These are phyloP conservation scores for Helicoverpa armigera DNA, from an alignment of 1,140 invertebrate species.

Conservation along the genomic window DNA sequence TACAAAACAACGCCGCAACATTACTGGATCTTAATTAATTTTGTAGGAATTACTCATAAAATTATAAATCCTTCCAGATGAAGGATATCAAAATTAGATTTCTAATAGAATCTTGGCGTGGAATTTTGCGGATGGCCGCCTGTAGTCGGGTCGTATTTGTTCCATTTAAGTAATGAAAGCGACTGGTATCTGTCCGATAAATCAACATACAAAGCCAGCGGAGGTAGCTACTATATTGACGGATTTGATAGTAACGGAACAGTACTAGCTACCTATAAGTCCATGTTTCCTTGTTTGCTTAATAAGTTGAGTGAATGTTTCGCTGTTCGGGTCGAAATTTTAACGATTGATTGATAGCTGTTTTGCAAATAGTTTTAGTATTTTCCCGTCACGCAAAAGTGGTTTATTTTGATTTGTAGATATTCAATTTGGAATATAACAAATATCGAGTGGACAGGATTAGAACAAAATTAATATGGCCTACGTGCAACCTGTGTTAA, in stretches of 20 bases:
- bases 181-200: constrained; percentile 42
- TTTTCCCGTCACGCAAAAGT: constrained; percentile 1
- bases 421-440: background rate
- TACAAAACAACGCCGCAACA: background rate
- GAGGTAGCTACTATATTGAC: constrained; percentile 46
- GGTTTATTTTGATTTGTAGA: background rate
- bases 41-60: constrained; percentile 6
- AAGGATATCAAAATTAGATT: constrained; percentile 6
- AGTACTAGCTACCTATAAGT: background rate
- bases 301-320: constrained; percentile 37
- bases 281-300: constrained; percentile 25
- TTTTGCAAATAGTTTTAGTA: constrained; percentile 6
- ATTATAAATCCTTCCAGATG: background rate
- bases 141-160: constrained; percentile 40
- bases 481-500: no score
- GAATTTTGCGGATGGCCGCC: background rate
- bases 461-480: background rate
- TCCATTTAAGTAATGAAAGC: constrained; percentile 53
- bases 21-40: background rate
- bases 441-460: background rate
- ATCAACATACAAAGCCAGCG: constrained; percentile 50
- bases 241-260: constrained; percentile 32
- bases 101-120: background rate
- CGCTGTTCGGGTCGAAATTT: constrained; percentile 16
- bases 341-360: constrained; percentile 19